phyloP scores from a whole-genome alignment of 2,797 vertebrate genomes.

The Macroramphosus scolopax region DNA sequence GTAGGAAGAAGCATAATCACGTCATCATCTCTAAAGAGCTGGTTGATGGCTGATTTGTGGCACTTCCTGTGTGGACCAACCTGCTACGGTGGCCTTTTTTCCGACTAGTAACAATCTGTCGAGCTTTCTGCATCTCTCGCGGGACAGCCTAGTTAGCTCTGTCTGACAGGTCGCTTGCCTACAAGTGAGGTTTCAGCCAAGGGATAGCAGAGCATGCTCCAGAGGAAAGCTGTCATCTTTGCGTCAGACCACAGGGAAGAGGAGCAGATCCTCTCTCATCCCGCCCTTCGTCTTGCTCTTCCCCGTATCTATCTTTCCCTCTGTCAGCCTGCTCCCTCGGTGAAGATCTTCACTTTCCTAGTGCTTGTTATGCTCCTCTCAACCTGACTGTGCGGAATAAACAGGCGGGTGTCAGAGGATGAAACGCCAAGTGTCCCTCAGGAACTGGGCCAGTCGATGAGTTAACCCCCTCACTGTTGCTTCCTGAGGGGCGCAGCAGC shows the following conservation, averaged over 20 bases:
- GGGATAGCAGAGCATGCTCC: slow-evolving; percentile 61
- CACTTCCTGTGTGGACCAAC: slow-evolving; percentile 59
- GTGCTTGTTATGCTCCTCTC: slow-evolving; percentile 58
- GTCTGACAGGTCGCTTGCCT: slow-evolving; percentile 73
- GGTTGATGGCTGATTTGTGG: slow-evolving; percentile 47
- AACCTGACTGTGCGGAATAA: slow-evolving; percentile 66
- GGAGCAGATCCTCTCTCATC: slow-evolving; percentile 46
- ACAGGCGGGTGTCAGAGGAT: slow-evolving; percentile 67
- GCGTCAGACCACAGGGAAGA: slow-evolving; percentile 65
- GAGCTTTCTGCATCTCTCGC: slow-evolving; percentile 72
- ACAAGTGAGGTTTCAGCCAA: slow-evolving; percentile 65
- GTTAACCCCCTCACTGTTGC: slow-evolving; percentile 49
- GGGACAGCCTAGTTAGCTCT: slow-evolving; percentile 75
- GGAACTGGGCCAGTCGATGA: slow-evolving; percentile 49
- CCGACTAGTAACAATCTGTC: slow-evolving; percentile 74
- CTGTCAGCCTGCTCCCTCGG: slow-evolving; percentile 74
- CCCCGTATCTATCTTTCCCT: slow-evolving; percentile 55
- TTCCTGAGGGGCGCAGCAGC: slow-evolving; percentile 59
- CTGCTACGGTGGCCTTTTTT: slow-evolving; percentile 72
- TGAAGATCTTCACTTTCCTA: slow-evolving; percentile 68
- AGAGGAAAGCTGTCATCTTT: slow-evolving; percentile 78
- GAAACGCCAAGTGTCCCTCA: slow-evolving; percentile 58
- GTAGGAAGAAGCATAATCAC: slow-evolving; percentile 17
- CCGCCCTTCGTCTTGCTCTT: slow-evolving; percentile 32
- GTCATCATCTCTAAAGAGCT: slow-evolving; percentile 23